Evolutionary conservation across 2,113 vertebrate genomes (phyloP).

Genomic region (Gallinago paraguaiae): DNA sequence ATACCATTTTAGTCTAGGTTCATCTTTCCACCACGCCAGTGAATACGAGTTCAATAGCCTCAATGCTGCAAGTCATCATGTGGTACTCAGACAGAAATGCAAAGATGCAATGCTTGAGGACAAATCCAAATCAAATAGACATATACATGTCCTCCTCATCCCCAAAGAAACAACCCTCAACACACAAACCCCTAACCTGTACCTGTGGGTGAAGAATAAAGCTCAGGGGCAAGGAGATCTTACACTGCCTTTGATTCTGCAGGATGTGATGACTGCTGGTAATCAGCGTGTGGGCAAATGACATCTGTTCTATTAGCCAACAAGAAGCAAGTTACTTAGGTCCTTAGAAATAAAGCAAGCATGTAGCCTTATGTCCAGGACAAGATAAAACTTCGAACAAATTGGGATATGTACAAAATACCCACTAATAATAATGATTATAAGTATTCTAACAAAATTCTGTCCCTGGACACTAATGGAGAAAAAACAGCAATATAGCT

Average conservation of each 20-base stretch:
- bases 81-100: neutral
- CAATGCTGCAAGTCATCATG: neutral
- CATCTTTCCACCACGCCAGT: neutral
- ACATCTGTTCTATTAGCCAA: neutral
- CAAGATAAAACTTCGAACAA: neutral
- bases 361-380: neutral
- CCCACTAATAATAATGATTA: neutral
- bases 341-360: neutral
- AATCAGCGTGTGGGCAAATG: neutral
- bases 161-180: neutral
- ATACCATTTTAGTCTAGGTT: neutral
- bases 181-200: neutral
- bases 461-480: neutral
- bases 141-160: accelerated
- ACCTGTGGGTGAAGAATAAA: neutral
- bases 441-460: neutral
- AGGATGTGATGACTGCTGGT: neutral
- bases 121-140: neutral
- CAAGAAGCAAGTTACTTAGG: neutral
- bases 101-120: neutral
- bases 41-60: neutral
- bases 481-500: neutral
- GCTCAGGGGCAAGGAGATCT: neutral
- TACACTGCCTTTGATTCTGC: neutral
- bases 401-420: neutral